Evolutionary conservation across 2,888 invertebrate genomes (phyloP), one percentile per base, ranked within the genome.

Genomic region (Onthophagus sagittarius): DNA sequence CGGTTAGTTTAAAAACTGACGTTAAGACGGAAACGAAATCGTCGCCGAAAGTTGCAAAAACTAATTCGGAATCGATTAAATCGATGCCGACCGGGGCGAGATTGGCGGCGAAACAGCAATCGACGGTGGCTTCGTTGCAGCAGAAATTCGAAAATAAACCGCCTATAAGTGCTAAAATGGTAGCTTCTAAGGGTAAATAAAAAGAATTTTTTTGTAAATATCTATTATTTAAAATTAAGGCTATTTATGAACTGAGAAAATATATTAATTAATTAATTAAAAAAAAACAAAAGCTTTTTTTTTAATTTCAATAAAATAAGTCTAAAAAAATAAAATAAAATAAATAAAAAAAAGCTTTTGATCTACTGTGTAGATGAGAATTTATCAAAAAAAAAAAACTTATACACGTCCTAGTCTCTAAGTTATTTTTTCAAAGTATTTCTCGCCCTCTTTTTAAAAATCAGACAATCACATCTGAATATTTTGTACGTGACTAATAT

Each of bases 41-140:
- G 9, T 72, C 73, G 62, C 70, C 77, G 14, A 79, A 79, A 75
- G 63, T 74, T 15, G 76, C 71, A 13, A 77, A 77, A 74, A 63
- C 73, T 15, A 75, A 75, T 63, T 67, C 67, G 67, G 67, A 67
- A 5, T 11, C 39, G 5, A 23, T 67, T 7, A 67, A 67, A 32
- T 31, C 67, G 69, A 81, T 81, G 73, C 82, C 87, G 1, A 84
- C 84, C 72, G 86, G 86, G 71, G 85, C 86, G 63, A 88, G 88
- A 80, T 79, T 87, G 73, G 85, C 88, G 31, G 86, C 90, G 3
- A 84, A 83, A 65, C 85, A 86, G 77, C 90, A 90, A 81, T 92
- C 92, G 15, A 93, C 90, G 82, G 93, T 94, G 72, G 93, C 93
- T 33, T 91, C 91, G 74, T 86, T 94, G 79, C 94, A 94, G 80